A percentile compares a stretch with the other conserved stretches of the same genome.
Conservation (phyloP, 2,113 vertebrate genomes). For the Tapirus terrestris region DNA sequence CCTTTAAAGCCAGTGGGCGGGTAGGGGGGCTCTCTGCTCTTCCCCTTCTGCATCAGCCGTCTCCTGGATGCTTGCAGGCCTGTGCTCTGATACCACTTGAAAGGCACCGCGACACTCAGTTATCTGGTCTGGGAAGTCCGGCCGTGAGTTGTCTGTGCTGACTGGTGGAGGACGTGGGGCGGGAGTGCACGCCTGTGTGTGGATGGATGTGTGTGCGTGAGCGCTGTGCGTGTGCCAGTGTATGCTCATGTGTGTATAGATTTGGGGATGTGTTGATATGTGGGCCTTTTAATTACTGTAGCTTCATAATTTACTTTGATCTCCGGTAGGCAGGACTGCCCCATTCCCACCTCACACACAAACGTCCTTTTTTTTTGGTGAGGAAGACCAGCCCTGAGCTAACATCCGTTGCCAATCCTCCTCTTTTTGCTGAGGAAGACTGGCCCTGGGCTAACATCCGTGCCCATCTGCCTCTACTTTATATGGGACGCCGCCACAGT, state of each 20-base stretch:
- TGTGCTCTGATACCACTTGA: slow-evolving; percentile 87
- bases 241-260: neutral
- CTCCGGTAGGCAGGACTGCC: neutral
- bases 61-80: slow-evolving; percentile 86
- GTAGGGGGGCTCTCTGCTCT: slow-evolving; percentile 79
- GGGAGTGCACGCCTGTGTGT: neutral
- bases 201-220: neutral
- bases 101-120: slow-evolving; percentile 85
- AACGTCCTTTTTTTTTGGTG: neutral
- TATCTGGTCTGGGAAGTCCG: slow-evolving; percentile 86
- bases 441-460: no score
- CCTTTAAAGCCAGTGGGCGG: slow-evolving; percentile 85
- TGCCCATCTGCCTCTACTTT: no score
- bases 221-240: neutral
- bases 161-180: slow-evolving; percentile 61
- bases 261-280: neutral
- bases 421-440: no score
- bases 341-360: neutral
- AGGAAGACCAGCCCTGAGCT: no score
- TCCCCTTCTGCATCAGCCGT: slow-evolving; percentile 74
- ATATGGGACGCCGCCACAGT: no score
- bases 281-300: neutral
- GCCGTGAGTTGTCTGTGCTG: slow-evolving; percentile 83
- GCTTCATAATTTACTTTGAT: slow-evolving; percentile 22
- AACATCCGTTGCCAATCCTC: no score